Conservation (phyloP, 2,888 invertebrate species). For the Melitaea athalia region DNA sequence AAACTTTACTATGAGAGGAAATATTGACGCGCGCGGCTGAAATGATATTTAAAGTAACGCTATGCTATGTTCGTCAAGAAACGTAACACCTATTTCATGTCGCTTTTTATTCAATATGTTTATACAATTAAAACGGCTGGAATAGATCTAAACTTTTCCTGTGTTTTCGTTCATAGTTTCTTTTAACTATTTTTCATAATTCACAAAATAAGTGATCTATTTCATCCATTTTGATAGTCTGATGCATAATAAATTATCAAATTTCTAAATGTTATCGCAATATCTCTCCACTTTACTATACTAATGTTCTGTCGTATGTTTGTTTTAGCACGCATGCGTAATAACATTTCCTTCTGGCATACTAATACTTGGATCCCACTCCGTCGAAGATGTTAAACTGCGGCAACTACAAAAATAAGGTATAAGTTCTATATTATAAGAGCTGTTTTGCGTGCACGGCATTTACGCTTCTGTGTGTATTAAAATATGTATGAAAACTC, state of each 20-base stretch:
- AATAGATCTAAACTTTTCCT: constrained; percentile 53
- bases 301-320: constrained; percentile 78
- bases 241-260: constrained; percentile 31
- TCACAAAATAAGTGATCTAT: background rate
- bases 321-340: constrained; percentile 83
- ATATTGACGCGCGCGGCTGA: constrained; percentile 60
- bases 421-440: constrained; percentile 52
- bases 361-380: constrained; percentile 76
- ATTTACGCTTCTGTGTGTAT: constrained; percentile 45
- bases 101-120: constrained; percentile 50
- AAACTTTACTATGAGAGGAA: constrained; percentile 57
- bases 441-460: constrained; percentile 50
- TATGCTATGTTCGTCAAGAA: constrained; percentile 62
- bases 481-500: constrained; percentile 1
- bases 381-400: constrained; percentile 64
- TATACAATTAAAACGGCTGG: constrained; percentile 47
- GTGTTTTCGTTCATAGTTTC: constrained; percentile 46
- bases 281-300: constrained; percentile 46
- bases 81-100: constrained; percentile 53
- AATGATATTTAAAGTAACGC: constrained; percentile 65
- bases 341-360: constrained; percentile 83
- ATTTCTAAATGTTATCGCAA: constrained; percentile 30
- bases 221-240: background rate
- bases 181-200: background rate
- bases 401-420: constrained; percentile 65